phyloP scores from a whole-genome alignment of 2,888 invertebrate species.

The Microchrysa polita region DNA sequence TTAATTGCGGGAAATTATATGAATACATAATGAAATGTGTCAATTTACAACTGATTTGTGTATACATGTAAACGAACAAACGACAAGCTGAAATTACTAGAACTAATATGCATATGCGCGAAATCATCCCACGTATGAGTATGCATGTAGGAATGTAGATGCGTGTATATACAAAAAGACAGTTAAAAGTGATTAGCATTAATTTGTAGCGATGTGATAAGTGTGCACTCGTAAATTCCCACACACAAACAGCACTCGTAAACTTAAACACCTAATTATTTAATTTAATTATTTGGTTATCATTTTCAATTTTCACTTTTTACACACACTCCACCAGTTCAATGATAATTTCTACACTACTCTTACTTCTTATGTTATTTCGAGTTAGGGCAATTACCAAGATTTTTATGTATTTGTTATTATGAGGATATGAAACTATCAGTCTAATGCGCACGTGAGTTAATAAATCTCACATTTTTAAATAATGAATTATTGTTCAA shows the following conservation, averaged over 20 bases:
- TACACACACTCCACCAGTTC: background rate
- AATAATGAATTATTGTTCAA: background rate
- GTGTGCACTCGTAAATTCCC: constrained; percentile 1
- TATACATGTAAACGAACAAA: no score
- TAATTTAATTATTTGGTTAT: constrained; percentile 10
- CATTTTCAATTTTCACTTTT: background rate
- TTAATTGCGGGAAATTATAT: background rate
- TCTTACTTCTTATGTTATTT: no score
- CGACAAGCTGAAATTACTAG: no score
- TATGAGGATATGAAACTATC: background rate
- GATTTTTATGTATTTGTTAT: background rate
- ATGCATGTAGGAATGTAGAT: no score
- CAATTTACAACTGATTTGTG: constrained; percentile 10
- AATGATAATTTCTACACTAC: no score
- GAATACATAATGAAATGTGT: constrained; percentile 15
- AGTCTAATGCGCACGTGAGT: background rate
- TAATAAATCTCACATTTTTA: background rate
- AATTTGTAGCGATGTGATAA: constrained; percentile 7
- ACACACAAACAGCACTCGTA: no score
- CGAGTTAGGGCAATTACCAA: no score
- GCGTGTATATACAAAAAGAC: background rate
- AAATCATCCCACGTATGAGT: no score
- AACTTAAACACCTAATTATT: constrained; percentile 10
- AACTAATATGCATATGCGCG: no score
- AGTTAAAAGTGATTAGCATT: constrained; percentile 25